Conservation (phyloP, 2,888 invertebrate genomes). For the Drosophila mimica region DNA sequence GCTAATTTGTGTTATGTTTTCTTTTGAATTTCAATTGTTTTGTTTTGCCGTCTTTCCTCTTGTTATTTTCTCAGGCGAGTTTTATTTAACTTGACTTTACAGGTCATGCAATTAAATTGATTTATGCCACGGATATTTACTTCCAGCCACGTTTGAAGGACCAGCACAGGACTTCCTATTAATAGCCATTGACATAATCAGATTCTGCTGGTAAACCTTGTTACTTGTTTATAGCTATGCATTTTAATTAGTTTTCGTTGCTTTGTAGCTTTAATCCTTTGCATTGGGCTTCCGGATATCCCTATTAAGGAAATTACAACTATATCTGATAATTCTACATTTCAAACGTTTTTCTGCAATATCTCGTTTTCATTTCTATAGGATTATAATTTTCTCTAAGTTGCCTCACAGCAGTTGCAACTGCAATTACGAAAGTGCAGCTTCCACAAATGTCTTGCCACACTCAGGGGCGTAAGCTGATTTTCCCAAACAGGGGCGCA, state of each 20-base stretch:
- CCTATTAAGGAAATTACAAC: background rate
- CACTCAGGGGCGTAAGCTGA: background rate
- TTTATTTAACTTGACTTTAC: slow-evolving; percentile 37
- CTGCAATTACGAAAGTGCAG: slow-evolving; percentile 18
- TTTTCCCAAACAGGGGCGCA: background rate
- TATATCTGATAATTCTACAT: background rate
- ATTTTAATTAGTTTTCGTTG: background rate
- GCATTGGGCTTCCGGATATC: background rate
- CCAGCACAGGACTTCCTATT: background rate
- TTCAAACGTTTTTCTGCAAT: background rate
- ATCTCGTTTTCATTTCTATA: background rate
- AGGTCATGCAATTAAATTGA: slow-evolving; percentile 30
- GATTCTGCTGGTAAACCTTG: background rate
- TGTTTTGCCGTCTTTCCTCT: slow-evolving; percentile 1
- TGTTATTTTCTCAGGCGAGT: background rate
- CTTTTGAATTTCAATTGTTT: slow-evolving; percentile 44
- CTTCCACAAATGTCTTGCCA: background rate
- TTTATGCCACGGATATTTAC: slow-evolving; percentile 15
- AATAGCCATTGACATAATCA: background rate
- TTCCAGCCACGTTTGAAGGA: background rate
- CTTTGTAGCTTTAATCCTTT: background rate
- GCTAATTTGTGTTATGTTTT: slow-evolving; percentile 67
- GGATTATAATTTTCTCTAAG: background rate
- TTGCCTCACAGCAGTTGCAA: slow-evolving; percentile 6
- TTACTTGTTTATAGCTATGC: slow-evolving; percentile 2